Percentiles rank a stretch among this genome's conserved stretches.
These are phyloP conservation scores for Mimachlamys varia DNA, from an alignment of 2,888 invertebrate genomes.

Conservation along the genomic window DNA sequence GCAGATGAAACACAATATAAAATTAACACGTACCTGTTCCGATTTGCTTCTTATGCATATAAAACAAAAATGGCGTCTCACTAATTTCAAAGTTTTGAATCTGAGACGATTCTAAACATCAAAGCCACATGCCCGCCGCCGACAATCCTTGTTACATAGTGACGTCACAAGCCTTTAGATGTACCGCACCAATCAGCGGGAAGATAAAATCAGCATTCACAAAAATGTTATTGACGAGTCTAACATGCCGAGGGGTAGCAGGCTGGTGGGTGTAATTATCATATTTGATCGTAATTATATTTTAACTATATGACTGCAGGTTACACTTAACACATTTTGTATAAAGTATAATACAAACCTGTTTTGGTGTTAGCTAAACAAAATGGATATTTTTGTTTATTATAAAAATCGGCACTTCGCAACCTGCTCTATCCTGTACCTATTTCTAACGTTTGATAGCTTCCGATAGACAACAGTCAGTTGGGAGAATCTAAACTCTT, in stretches of 20 bases:
- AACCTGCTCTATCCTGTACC: constrained; percentile 37
- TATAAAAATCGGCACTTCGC: neutral
- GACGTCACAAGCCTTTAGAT: constrained; percentile 77
- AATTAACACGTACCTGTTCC: constrained; percentile 32
- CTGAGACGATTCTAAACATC: constrained; percentile 61
- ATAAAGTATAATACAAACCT: neutral
- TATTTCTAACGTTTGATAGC: constrained; percentile 57
- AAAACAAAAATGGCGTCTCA: constrained; percentile 36
- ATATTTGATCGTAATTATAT: neutral
- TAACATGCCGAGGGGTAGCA: constrained; percentile 51
- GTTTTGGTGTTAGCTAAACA: neutral
- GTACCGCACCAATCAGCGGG: constrained; percentile 77
- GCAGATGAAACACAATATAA: constrained; percentile 28
- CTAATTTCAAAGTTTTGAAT: constrained; percentile 36
- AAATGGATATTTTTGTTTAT: neutral
- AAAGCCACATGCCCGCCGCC: constrained; percentile 78
- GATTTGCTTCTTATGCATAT: constrained; percentile 31
- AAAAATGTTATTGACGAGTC: constrained; percentile 70
- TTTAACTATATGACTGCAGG: neutral
- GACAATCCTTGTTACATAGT: constrained; percentile 73
- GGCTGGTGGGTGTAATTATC: neutral
- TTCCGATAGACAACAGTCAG: constrained; percentile 69
- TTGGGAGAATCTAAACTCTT: constrained; percentile 71
- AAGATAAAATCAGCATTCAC: constrained; percentile 75
- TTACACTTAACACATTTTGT: neutral